Conservation (phyloP, 1,140 invertebrate genomes). For the Drosophila busckii region DNA sequence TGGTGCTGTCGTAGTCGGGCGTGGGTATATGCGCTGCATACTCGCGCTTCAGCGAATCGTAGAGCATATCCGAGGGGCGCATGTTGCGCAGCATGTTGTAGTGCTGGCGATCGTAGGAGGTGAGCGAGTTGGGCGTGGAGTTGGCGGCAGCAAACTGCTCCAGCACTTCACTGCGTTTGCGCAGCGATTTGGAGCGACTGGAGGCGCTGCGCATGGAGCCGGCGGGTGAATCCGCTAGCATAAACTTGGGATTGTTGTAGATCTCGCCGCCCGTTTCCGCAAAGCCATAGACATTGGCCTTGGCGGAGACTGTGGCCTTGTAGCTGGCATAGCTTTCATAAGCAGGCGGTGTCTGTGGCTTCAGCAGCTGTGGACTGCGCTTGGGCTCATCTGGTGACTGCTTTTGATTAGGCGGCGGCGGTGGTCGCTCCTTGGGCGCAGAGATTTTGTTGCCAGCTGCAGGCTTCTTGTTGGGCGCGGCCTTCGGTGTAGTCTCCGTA, state of each 20-base stretch:
- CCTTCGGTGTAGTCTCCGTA: slow-evolving; percentile 41
- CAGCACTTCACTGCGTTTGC: slow-evolving; percentile 57
- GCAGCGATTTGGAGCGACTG: slow-evolving; percentile 50
- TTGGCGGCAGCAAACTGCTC: slow-evolving; percentile 70
- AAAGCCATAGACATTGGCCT: slow-evolving; percentile 65
- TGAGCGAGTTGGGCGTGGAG: slow-evolving; percentile 62
- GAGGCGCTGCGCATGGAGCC: slow-evolving; percentile 56
- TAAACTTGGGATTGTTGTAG: slow-evolving; percentile 78
- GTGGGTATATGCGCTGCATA: slow-evolving; percentile 67
- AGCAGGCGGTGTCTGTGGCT: slow-evolving; percentile 27
- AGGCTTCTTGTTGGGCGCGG: slow-evolving; percentile 21
- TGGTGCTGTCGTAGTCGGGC: slow-evolving; percentile 77
- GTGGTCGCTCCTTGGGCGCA: slow-evolving; percentile 59
- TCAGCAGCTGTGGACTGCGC: slow-evolving; percentile 14
- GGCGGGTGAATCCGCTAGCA: slow-evolving; percentile 61
- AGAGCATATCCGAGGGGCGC: slow-evolving; percentile 82
- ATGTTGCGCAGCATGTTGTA: slow-evolving; percentile 79
- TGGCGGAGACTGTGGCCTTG: slow-evolving; percentile 46
- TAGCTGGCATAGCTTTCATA: slow-evolving; percentile 39
- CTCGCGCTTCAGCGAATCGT: slow-evolving; percentile 81
- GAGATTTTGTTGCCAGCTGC: slow-evolving; percentile 49
- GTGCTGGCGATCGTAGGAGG: slow-evolving; percentile 61
- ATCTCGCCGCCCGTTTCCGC: slow-evolving; percentile 74
- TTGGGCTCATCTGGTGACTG: slow-evolving; percentile 5
- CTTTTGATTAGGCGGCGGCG: slow-evolving; percentile 51